phyloP scores from a whole-genome alignment of 2,888 invertebrate genomes.

The Aporophyla lueneburgensis region DNA sequence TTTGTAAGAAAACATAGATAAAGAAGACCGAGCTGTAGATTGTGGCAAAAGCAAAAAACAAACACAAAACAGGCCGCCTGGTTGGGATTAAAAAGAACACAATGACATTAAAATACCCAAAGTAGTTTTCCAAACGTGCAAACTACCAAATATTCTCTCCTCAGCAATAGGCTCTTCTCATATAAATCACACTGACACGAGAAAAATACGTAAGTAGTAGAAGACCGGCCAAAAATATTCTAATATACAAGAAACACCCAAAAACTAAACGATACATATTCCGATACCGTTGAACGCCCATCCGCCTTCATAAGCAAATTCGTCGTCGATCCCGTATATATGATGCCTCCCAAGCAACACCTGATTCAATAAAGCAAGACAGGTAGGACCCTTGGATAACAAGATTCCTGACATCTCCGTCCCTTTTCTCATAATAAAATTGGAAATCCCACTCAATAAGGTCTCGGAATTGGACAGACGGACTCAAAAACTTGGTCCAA shows the following conservation, averaged over 20 bases:
- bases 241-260: not conserved
- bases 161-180: not conserved
- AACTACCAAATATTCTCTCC: not conserved
- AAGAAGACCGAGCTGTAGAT: no score
- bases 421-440: slow-evolving; percentile 79
- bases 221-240: not conserved
- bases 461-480: slow-evolving; percentile 70
- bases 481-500: slow-evolving; percentile 66
- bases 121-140: not conserved
- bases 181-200: not conserved
- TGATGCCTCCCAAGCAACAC: slow-evolving; percentile 70
- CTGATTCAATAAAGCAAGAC: slow-evolving; percentile 76
- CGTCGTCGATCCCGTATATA: slow-evolving; percentile 58
- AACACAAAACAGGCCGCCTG: not conserved
- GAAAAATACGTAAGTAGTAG: not conserved
- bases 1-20: not conserved
- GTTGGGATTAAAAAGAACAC: not conserved
- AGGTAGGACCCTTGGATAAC: slow-evolving; percentile 70
- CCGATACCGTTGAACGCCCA: slow-evolving; percentile 35
- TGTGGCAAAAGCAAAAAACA: not conserved
- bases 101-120: not conserved
- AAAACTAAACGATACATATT: slow-evolving; percentile 31
- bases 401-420: slow-evolving; percentile 73
- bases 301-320: slow-evolving; percentile 62
- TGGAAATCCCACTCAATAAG: slow-evolving; percentile 69